phyloP scores from a whole-genome alignment of 2,113 vertebrate genomes.

The Serilophus lunatus region DNA sequence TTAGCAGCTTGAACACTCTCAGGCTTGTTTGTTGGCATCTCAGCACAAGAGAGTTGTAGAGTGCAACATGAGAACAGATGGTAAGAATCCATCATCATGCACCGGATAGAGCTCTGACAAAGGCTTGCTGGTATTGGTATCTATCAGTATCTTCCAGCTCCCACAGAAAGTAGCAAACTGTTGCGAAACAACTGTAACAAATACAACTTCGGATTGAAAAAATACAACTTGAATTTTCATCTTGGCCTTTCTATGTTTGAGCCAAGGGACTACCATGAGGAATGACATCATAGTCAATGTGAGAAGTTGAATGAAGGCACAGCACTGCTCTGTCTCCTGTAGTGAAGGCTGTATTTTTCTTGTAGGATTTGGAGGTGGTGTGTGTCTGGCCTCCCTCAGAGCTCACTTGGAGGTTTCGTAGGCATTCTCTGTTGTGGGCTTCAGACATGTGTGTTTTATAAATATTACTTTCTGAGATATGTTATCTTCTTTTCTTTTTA shows the following conservation, averaged over 20 bases:
- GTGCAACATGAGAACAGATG: background rate
- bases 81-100: fast-evolving
- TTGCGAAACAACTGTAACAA: background rate
- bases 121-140: background rate
- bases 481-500: background rate
- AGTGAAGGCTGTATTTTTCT: background rate
- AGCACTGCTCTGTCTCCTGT: background rate
- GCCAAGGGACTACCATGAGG: background rate
- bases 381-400: background rate
- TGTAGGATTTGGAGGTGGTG: background rate
- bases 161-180: background rate
- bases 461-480: background rate
- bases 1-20: background rate
- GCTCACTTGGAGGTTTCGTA: background rate
- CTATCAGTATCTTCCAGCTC: background rate
- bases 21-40: background rate
- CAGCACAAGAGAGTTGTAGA: background rate
- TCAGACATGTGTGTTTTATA: background rate
- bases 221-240: background rate
- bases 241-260: background rate
- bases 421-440: background rate
- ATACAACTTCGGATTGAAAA: background rate
- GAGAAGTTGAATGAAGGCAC: background rate
- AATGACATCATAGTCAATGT: fast-evolving
- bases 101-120: background rate